Percentiles rank a stretch among this genome's conserved stretches.
These are phyloP conservation scores for Atrichornis clamosus DNA, from an alignment of 2,113 vertebrate species.

Conservation along the genomic window DNA sequence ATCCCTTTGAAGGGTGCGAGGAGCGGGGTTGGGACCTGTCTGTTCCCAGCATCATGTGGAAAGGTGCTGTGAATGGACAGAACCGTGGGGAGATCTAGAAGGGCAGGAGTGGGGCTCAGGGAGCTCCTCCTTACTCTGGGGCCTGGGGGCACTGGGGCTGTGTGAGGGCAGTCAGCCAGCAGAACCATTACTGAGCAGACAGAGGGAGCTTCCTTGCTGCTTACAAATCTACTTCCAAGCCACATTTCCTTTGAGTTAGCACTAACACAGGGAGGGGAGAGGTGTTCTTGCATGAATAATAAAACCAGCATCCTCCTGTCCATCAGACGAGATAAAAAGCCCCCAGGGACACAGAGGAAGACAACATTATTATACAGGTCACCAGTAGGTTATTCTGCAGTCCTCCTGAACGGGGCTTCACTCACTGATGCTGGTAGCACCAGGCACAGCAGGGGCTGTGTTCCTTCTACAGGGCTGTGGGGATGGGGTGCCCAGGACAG, in stretches of 20 bases:
- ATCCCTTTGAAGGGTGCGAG: neutral
- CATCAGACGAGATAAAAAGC: slow-evolving; percentile 50
- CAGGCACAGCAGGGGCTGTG: rapidly evolving
- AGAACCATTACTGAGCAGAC: neutral
- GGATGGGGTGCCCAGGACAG: neutral
- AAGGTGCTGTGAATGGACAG: neutral
- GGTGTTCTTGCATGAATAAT: slow-evolving; percentile 53
- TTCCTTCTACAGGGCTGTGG: neutral
- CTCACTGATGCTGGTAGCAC: neutral
- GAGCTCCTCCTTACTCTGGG: neutral
- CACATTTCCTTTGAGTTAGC: neutral
- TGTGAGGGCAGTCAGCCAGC: neutral
- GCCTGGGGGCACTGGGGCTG: neutral
- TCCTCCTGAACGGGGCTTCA: neutral
- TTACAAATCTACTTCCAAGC: neutral
- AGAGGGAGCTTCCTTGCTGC: neutral
- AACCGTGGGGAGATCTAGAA: neutral
- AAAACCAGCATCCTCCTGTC: slow-evolving; percentile 30
- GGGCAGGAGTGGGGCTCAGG: neutral
- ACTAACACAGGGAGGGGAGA: neutral
- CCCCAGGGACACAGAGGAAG: neutral
- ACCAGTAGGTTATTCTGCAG: neutral
- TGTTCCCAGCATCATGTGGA: neutral
- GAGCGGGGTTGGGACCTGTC: rapidly evolving
- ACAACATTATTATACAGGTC: slow-evolving; percentile 53